Evolutionary conservation across 2,113 vertebrate species (phyloP).

Genomic region (Ellobius talpinus): DNA sequence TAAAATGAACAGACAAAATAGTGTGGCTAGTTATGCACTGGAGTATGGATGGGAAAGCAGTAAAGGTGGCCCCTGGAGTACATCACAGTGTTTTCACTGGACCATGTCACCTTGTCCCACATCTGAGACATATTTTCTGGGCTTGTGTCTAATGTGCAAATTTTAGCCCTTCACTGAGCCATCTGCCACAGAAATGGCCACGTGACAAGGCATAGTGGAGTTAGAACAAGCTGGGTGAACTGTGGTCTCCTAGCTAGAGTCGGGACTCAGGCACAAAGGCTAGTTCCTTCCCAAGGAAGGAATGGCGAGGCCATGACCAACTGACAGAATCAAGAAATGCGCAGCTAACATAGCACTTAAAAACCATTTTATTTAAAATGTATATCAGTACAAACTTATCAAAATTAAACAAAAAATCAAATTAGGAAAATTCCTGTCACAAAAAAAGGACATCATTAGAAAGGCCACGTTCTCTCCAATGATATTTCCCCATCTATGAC

Average conservation of each 20-base stretch:
- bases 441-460: slow-evolving; percentile 18
- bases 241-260: background rate
- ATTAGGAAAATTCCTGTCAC: slow-evolving; percentile 12
- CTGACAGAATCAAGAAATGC: background rate
- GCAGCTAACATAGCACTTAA: background rate
- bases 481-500: background rate
- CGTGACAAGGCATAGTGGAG: background rate
- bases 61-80: background rate
- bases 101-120: background rate
- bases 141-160: background rate
- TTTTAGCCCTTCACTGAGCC: background rate
- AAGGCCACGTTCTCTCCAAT: background rate
- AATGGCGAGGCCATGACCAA: background rate
- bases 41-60: background rate
- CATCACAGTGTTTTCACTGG: slow-evolving; percentile 64
- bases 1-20: background rate
- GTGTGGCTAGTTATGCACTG: too few relatives aligned
- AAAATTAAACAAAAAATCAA: slow-evolving; percentile 64
- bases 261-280: background rate
- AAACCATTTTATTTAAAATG: slow-evolving; percentile 77
- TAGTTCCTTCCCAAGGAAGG: background rate
- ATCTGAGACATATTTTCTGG: background rate
- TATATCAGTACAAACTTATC: slow-evolving; percentile 56
- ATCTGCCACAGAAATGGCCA: background rate
- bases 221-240: background rate